Percentiles rank a stretch among this genome's conserved stretches.
Conservation (phyloP, 1,140 invertebrate genomes). For the Drosophila grimshawi region DNA sequence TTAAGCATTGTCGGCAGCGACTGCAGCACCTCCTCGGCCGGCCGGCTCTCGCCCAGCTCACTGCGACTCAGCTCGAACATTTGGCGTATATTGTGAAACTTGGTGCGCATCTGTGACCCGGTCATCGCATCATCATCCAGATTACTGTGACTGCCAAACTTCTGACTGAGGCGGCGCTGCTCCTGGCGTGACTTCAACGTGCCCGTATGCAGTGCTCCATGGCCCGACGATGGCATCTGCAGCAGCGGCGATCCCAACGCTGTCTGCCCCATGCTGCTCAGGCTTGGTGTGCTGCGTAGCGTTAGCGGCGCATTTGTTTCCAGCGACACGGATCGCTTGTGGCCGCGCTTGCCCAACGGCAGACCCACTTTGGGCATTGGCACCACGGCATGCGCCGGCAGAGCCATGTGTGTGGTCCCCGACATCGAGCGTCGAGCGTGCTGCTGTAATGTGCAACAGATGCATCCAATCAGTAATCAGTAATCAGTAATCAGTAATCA, state of each 20-base stretch:
- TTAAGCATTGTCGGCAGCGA: conserved; percentile 61
- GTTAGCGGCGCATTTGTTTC: conserved; percentile 71
- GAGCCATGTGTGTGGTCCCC: conserved; percentile 66
- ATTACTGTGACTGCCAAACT: conserved; percentile 82
- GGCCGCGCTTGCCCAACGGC: conserved; percentile 66
- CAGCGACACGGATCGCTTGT: conserved; percentile 78
- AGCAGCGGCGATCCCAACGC: conserved; percentile 58
- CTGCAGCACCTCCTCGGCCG: conserved; percentile 44
- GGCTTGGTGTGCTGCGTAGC: conserved; percentile 56
- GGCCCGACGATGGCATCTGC: conserved; percentile 27
- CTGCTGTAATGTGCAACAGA: background rate
- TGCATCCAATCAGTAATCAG: background rate
- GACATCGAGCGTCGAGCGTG: conserved; percentile 52
- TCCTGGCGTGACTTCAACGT: conserved; percentile 82
- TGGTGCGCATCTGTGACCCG: conserved; percentile 62
- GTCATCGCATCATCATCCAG: conserved; percentile 64
- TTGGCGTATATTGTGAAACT: conserved; percentile 83
- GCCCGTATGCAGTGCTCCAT: conserved; percentile 61
- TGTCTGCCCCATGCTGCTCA: conserved; percentile 51
- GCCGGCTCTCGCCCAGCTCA: conserved; percentile 5
- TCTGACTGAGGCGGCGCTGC: conserved; percentile 74
- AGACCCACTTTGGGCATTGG: conserved; percentile 11
- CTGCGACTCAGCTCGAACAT: conserved; percentile 80
- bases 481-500: too few species aligned
- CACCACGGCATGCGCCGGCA: conserved; percentile 61